These are phyloP conservation scores for Notospermus geniculatus DNA, from an alignment of 1,140 invertebrate genomes.

Conservation along the genomic window DNA sequence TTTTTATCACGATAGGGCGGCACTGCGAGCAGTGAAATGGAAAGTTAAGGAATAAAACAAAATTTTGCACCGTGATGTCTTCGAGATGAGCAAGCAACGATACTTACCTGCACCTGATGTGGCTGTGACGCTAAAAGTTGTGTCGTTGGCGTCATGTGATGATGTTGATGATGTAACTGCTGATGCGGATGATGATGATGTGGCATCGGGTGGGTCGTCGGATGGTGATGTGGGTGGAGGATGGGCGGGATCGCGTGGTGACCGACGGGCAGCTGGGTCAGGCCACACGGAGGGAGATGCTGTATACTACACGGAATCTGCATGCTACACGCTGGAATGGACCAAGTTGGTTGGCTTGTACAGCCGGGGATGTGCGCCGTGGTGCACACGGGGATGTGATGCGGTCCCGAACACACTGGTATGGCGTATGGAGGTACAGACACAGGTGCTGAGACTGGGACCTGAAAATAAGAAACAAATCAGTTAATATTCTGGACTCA, in stretches of 20 bases:
- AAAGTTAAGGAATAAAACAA: too few species aligned
- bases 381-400: constrained; percentile 45
- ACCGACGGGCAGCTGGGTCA: constrained; percentile 36
- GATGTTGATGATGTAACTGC: constrained; percentile 24
- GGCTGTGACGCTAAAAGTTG: constrained; percentile 11
- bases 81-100: neutral
- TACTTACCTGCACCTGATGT: constrained; percentile 12
- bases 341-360: constrained; percentile 44
- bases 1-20: too few species aligned
- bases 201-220: constrained; percentile 27
- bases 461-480: constrained; percentile 47
- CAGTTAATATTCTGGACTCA: too few species aligned
- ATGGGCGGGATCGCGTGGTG: constrained; percentile 19
- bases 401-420: constrained; percentile 48
- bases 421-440: constrained; percentile 58
- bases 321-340: constrained; percentile 40
- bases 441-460: constrained; percentile 65
- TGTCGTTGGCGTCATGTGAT: constrained; percentile 12
- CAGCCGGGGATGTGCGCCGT: constrained; percentile 40
- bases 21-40: too few species aligned
- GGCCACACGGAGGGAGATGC: constrained; percentile 49
- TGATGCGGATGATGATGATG: constrained; percentile 59
- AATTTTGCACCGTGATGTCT: too few species aligned
- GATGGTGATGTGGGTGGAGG: constrained; percentile 16
- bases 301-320: constrained; percentile 43